Evolutionary conservation across 2,113 vertebrate genomes (phyloP).

Genomic region (Drymodes brunneopygia): DNA sequence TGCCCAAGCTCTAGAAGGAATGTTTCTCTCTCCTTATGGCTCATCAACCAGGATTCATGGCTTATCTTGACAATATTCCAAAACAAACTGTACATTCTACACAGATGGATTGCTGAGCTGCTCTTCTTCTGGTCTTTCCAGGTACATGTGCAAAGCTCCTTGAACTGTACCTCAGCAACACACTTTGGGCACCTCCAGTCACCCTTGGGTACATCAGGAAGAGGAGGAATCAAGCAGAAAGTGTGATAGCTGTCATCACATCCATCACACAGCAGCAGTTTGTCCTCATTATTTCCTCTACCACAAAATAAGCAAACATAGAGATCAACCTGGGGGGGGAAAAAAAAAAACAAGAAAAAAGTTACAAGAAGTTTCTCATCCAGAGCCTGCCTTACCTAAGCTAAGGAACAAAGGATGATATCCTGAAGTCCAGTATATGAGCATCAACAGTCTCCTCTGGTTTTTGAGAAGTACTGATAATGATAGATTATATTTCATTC

Average conservation of each 20-base stretch:
- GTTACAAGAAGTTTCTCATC: neutral
- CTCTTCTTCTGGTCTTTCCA: neutral
- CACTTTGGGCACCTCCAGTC: slow-evolving; percentile 98
- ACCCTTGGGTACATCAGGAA: slow-evolving; percentile 94
- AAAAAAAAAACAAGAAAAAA: neutral
- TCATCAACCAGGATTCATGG: neutral
- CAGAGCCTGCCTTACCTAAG: neutral
- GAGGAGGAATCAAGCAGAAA: slow-evolving; percentile 93
- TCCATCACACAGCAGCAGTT: slow-evolving; percentile 91
- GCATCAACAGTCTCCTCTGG: neutral
- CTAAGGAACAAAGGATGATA: neutral
- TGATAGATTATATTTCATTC: neutral
- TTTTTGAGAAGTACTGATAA: neutral
- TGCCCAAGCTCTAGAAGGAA: neutral
- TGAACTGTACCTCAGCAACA: slow-evolving; percentile 87
- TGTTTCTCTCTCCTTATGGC: neutral
- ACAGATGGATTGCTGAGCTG: neutral
- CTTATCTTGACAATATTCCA: neutral
- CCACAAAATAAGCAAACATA: slow-evolving; percentile 96
- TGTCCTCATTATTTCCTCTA: slow-evolving; percentile 93
- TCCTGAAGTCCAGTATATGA: rapidly evolving
- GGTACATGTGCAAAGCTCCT: neutral
- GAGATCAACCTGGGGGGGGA: slow-evolving; percentile 83
- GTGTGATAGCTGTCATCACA: slow-evolving; percentile 99
- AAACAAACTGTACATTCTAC: neutral